Base-by-base conservation (phyloP, 2,888 invertebrate genomes). In the Blomia tropicalis region DNA sequence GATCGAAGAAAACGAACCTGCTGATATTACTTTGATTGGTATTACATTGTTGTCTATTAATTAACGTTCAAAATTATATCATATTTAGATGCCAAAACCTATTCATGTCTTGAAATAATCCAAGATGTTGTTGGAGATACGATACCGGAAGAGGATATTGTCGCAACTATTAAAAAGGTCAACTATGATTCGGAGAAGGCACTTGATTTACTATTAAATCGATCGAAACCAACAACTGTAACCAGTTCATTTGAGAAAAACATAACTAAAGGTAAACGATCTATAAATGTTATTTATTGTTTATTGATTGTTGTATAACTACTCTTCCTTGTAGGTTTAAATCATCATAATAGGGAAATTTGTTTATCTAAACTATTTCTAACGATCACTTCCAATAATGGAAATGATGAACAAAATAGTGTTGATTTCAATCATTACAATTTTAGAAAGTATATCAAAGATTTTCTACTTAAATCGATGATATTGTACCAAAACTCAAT, bases 31-130 rank as follows among this genome's bases (percentile, higher is more conserved):
- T 30, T 2, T 17, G 29, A 43, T 62, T 3, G 29, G 27, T 54
- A 62, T 22, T 23, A 4, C 5, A 41, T 58, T 19, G 11, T 27
- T 32, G 32, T 27, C 5, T 36, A 58, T 3, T 19, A 59, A n/a
- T 4, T 59, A 51, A 59, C 11, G 7, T 36, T 22, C 2, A 51
- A 51, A 11, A 4, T n/a, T n/a, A 32, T 4, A 11, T 31, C 32
- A 22, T 14, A 30, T 14, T 11, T 17, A 27, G 14, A 66, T 75
- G 83, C 81, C 0, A 82, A 82, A 71, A 76, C 92, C 1, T 81
- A 83, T 71, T 87, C 87, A 0, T 90, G 91, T 70, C 77, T 90
- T 60, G 88, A 89, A 70, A 83, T 84, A 71, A 79, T 92, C 36
- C 81, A 83, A 64, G 82, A 83, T 72, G 81, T 87, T 5, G 77